Conservation (phyloP, 1,140 invertebrate species). For the Holcopasites calliopsidis region DNA sequence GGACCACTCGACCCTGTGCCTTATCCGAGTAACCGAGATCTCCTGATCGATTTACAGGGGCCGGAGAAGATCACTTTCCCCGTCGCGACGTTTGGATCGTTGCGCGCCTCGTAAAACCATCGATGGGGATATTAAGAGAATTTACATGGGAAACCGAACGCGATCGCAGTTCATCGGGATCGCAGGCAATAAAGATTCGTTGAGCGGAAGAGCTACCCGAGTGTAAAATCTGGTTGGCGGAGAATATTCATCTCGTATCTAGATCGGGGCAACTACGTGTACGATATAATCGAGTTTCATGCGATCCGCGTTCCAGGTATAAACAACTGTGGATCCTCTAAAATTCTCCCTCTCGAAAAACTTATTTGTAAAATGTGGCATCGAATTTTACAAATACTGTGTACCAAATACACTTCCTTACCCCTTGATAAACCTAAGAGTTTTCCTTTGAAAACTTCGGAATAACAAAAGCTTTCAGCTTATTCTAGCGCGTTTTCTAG, state of each 20-base stretch:
- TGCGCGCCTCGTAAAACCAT: conserved; percentile 22
- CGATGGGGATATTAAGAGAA: conserved; percentile 24
- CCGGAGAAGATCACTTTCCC: not conserved
- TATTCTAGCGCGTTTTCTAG: no score
- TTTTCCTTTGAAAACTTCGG: no score
- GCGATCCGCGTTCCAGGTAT: not conserved
- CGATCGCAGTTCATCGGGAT: not conserved
- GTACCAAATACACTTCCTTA: no score
- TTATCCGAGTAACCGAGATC: conserved; percentile 17
- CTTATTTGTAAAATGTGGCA: no score
- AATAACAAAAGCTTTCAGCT: no score
- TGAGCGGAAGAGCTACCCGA: not conserved
- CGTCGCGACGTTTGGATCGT: not conserved
- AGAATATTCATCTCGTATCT: not conserved
- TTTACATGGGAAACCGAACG: conserved; percentile 4
- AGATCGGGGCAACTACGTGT: not conserved
- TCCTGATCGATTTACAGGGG: not conserved
- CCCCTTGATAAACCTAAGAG: no score
- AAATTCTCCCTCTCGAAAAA: no score
- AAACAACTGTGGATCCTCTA: not conserved
- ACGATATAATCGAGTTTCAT: not conserved
- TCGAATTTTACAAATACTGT: no score
- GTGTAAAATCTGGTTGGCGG: not conserved
- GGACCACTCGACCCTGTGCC: not conserved
- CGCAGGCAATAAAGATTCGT: not conserved